These are phyloP conservation scores for Datnioides undecimradiatus DNA, from an alignment of 2,113 vertebrate genomes.

Conservation along the genomic window DNA sequence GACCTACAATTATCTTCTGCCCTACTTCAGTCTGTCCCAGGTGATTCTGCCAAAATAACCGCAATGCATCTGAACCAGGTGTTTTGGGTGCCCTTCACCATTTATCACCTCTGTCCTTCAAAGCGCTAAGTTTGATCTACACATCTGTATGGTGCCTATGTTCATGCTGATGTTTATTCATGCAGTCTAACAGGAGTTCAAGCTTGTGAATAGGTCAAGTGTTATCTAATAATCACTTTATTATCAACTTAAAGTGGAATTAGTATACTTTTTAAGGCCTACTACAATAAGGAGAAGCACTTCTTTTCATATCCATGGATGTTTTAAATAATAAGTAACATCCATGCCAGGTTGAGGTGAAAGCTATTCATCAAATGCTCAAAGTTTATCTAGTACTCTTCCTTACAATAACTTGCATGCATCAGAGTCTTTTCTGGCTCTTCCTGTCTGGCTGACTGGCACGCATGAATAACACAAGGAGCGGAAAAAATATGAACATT, in stretches of 20 bases:
- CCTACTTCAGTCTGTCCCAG: conserved; percentile 37
- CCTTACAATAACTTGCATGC: not conserved
- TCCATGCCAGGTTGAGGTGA: not conserved
- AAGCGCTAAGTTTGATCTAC: conserved; percentile 1
- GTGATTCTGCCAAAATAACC: conserved; percentile 20
- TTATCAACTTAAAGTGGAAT: not conserved
- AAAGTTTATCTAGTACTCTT: not conserved
- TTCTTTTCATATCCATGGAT: not conserved
- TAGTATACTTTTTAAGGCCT: not conserved
- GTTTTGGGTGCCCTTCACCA: conserved; percentile 49
- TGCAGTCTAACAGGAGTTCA: not conserved
- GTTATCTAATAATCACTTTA: not conserved
- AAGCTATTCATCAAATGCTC: not conserved
- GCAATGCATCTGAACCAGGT: conserved; percentile 40
- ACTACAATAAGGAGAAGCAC: too few relatives aligned
- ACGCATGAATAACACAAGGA: not conserved
- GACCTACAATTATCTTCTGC: conserved; percentile 64
- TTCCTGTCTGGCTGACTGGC: not conserved
- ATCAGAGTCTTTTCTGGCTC: not conserved
- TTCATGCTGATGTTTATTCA: not conserved
- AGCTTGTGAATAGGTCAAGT: not conserved
- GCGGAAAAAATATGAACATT: not conserved
- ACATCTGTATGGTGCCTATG: conserved; percentile 1
- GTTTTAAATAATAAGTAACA: not conserved
- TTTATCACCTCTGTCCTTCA: conserved; percentile 43